Conservation (phyloP, 2,797 vertebrate species). For the Cryptoprocta ferox region DNA sequence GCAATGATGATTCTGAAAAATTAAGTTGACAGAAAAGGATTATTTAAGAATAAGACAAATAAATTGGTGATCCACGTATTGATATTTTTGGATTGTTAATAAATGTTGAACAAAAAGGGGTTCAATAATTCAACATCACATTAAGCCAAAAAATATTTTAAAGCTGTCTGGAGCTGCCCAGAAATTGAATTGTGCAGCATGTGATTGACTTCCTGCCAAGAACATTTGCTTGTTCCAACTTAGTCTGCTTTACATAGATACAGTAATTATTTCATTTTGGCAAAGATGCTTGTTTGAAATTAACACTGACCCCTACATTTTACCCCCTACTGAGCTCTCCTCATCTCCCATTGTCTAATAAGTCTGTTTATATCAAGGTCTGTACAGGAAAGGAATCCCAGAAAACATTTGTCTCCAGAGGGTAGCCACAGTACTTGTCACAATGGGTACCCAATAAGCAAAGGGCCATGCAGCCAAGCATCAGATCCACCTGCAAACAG, state of each 20-base stretch:
- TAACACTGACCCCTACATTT: conserved; percentile 75
- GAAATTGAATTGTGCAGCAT: conserved; percentile 58
- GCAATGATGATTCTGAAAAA: conserved; percentile 41
- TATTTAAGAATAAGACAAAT: conserved; percentile 70
- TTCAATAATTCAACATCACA: conserved; percentile 78
- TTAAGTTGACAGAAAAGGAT: conserved; percentile 53
- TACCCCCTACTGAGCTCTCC: conserved; percentile 60
- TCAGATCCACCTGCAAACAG: not conserved
- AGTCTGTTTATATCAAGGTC: conserved; percentile 71
- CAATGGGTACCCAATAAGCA: not conserved
- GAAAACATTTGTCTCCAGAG: conserved; percentile 72
- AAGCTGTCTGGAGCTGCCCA: conserved; percentile 69
- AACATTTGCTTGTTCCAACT: conserved; percentile 72
- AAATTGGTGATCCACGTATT: conserved; percentile 59
- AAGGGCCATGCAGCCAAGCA: not conserved
- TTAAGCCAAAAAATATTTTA: conserved; percentile 72
- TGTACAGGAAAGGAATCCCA: conserved; percentile 60
- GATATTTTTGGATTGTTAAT: conserved; percentile 71
- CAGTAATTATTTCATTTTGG: conserved; percentile 78
- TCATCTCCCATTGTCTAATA: conserved; percentile 61
- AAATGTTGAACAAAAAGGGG: conserved; percentile 65
- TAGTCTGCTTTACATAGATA: conserved; percentile 72
- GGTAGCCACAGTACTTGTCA: not conserved
- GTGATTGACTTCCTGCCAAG: conserved; percentile 70
- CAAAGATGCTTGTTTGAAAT: conserved; percentile 76